These are phyloP conservation scores for Pleuronectes platessa DNA, from an alignment of 2,113 vertebrate species.

Conservation along the genomic window DNA sequence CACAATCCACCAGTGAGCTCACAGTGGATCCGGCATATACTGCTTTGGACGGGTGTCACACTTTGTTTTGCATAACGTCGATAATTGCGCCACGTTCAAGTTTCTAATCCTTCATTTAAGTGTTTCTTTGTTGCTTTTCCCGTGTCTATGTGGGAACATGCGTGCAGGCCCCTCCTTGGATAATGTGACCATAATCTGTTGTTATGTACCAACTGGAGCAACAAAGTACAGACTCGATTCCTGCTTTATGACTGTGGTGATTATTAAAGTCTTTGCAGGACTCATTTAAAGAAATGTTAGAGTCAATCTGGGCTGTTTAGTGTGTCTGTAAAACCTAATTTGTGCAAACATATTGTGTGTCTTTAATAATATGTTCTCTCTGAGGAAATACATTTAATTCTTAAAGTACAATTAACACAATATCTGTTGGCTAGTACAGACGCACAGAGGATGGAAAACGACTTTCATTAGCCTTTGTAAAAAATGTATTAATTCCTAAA, in stretches of 20 bases:
- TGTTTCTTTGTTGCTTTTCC: conserved; percentile 15
- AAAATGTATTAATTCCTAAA: too few relatives aligned
- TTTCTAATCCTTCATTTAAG: conserved; percentile 39
- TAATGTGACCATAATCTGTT: conserved; percentile 26
- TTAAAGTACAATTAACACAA: too few relatives aligned
- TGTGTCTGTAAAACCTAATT: background rate
- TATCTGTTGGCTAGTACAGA: too few relatives aligned
- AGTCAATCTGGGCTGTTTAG: background rate
- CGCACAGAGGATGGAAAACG: too few relatives aligned
- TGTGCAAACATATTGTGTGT: background rate
- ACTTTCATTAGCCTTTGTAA: too few relatives aligned
- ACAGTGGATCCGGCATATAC: background rate
- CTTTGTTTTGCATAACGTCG: conserved; percentile 46
- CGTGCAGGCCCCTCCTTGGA: background rate
- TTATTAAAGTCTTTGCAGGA: background rate
- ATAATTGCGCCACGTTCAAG: conserved; percentile 13
- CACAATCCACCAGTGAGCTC: background rate
- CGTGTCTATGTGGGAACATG: background rate
- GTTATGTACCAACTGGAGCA: conserved; percentile 16
- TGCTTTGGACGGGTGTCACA: background rate
- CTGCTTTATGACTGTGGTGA: background rate
- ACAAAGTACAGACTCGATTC: background rate
- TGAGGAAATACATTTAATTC: too few relatives aligned
- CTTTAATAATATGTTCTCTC: background rate
- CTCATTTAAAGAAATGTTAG: background rate